Percentiles rank a stretch among this genome's conserved stretches.
Evolutionary conservation across 2,113 vertebrate genomes (phyloP).

Genomic region (Petromus typicus): DNA sequence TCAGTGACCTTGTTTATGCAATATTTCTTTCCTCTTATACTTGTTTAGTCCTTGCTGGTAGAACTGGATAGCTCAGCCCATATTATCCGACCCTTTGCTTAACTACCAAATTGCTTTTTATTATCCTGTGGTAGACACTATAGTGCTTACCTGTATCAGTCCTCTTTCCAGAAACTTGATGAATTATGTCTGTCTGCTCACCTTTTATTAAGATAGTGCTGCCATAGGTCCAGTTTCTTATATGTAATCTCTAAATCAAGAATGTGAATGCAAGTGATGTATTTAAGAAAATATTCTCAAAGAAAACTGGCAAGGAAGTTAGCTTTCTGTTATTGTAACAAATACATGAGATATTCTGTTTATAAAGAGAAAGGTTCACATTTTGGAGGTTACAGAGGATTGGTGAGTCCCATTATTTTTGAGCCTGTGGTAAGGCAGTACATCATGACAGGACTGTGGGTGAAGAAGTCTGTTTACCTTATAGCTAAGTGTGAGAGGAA

Average conservation of each 20-base stretch:
- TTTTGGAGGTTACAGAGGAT: background rate
- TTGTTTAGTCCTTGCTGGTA: background rate
- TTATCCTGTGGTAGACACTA: background rate
- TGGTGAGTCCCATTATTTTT: background rate
- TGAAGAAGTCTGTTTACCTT: background rate
- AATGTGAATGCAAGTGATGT: background rate
- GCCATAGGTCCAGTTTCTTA: background rate
- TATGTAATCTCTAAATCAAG: background rate
- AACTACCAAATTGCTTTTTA: conserved; percentile 29
- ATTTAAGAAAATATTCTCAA: background rate
- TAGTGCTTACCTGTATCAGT: background rate
- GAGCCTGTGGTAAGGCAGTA: background rate
- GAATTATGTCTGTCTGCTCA: background rate
- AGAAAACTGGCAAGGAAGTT: background rate
- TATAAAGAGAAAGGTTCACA: background rate
- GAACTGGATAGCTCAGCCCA: background rate
- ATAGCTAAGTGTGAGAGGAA: background rate
- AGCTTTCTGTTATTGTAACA: background rate
- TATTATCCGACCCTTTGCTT: background rate
- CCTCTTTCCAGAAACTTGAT: background rate
- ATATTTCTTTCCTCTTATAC: background rate
- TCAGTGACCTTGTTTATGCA: background rate
- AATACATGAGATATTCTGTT: background rate
- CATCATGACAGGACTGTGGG: background rate
- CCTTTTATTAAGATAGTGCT: background rate